Percentiles rank a stretch among this genome's conserved stretches.
These are phyloP conservation scores for Cebus imitator DNA, from an alignment of 2,113 vertebrate species.

Conservation along the genomic window DNA sequence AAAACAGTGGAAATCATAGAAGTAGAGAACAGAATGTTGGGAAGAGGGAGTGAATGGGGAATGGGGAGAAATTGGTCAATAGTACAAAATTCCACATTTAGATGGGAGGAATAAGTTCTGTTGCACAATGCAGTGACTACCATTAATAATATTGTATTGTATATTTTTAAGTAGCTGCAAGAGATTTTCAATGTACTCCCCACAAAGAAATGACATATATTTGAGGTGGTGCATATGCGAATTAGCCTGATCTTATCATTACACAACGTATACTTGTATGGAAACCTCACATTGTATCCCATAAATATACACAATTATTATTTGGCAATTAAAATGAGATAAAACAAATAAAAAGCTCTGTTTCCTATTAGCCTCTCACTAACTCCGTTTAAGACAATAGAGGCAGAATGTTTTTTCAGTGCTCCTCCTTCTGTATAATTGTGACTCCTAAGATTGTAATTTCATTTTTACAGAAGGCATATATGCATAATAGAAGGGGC, in stretches of 20 bases:
- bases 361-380: background rate
- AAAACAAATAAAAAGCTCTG: background rate
- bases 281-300: background rate
- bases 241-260: background rate
- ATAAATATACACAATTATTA: background rate
- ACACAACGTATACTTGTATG: background rate
- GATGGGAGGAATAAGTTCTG: background rate
- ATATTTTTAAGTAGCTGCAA: background rate
- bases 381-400: constrained; percentile 23
- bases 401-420: constrained; percentile 18
- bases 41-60: background rate
- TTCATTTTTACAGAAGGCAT: constrained; percentile 18
- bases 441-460: background rate
- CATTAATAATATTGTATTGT: background rate
- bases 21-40: background rate
- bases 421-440: background rate
- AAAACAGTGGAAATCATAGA: background rate
- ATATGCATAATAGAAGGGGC: background rate
- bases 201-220: background rate
- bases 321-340: background rate
- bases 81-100: background rate
- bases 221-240: background rate
- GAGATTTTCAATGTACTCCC: background rate
- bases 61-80: background rate
- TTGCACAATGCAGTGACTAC: background rate